Evolutionary conservation across 2,113 vertebrate genomes (phyloP).

Genomic region (Barnardius zonarius): DNA sequence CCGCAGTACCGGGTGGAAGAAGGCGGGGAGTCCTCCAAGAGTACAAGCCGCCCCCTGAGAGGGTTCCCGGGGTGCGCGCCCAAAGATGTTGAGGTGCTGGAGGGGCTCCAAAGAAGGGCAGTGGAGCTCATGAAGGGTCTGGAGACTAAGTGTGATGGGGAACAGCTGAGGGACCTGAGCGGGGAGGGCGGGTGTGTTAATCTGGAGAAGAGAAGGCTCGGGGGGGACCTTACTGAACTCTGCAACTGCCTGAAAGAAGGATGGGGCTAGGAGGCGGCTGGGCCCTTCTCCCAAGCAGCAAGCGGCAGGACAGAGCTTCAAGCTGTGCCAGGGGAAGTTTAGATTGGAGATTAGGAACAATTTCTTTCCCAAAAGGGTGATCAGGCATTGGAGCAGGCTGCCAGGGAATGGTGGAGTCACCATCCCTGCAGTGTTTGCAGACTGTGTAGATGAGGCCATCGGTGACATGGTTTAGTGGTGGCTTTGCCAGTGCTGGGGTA

Average conservation of each 20-base stretch:
- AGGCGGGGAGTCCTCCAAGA: not conserved
- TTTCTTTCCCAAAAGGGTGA: not conserved
- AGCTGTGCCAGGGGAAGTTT: not conserved
- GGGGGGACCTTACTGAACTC: not conserved
- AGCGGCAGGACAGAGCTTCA: not conserved
- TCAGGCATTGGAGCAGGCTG: not conserved
- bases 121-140: not conserved
- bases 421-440: not conserved
- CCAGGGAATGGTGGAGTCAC: not conserved
- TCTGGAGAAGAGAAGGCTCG: not conserved
- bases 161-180: not conserved
- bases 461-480: not conserved
- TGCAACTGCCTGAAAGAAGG: not conserved
- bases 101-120: not conserved
- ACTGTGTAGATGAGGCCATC: not conserved
- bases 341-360: not conserved
- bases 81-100: not conserved
- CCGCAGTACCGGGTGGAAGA: too few species aligned
- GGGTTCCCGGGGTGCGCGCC: not conserved
- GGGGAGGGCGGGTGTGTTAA: not conserved
- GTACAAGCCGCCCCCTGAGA: not conserved
- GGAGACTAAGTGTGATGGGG: not conserved
- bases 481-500: not conserved
- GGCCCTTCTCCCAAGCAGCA: not conserved
- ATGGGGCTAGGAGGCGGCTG: not conserved